These are phyloP conservation scores for Hystrix cristata DNA, from an alignment of 2,113 vertebrate genomes.

Conservation along the genomic window DNA sequence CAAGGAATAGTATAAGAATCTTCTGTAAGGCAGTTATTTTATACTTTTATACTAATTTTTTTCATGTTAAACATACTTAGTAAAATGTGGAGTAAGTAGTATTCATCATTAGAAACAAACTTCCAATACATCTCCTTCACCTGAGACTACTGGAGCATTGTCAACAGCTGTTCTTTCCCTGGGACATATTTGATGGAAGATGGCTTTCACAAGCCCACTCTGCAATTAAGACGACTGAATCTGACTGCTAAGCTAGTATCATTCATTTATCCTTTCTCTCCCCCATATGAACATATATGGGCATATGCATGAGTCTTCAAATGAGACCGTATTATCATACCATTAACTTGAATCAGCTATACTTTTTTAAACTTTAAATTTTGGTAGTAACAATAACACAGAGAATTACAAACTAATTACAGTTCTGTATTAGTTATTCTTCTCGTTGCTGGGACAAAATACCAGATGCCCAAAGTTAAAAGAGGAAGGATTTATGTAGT, in stretches of 20 bases:
- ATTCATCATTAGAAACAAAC: slow-evolving; percentile 20
- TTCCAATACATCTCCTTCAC: not conserved
- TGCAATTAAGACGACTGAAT: not conserved
- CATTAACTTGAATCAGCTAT: not conserved
- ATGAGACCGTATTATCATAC: not conserved
- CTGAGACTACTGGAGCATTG: not conserved
- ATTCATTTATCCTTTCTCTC: not conserved
- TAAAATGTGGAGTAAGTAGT: not conserved
- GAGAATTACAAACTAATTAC: not conserved
- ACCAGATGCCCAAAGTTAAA: too few relatives aligned
- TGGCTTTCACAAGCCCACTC: not conserved
- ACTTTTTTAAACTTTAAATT: slow-evolving; percentile 40
- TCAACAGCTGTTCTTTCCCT: not conserved
- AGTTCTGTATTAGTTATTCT: too few relatives aligned
- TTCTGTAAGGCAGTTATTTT: slow-evolving; percentile 6
- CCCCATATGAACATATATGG: not conserved
- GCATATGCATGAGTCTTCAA: not conserved
- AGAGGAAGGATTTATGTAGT: too few relatives aligned
- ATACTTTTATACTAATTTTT: not conserved
- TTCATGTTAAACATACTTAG: not conserved
- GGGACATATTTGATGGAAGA: not conserved
- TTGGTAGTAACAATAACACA: not conserved
- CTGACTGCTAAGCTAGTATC: not conserved
- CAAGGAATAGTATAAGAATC: slow-evolving; percentile 14
- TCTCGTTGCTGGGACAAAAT: too few relatives aligned